Percentiles rank a stretch among this genome's conserved stretches.
Conservation (phyloP, 1,140 invertebrate genomes). For the Phymastichus coffea region DNA sequence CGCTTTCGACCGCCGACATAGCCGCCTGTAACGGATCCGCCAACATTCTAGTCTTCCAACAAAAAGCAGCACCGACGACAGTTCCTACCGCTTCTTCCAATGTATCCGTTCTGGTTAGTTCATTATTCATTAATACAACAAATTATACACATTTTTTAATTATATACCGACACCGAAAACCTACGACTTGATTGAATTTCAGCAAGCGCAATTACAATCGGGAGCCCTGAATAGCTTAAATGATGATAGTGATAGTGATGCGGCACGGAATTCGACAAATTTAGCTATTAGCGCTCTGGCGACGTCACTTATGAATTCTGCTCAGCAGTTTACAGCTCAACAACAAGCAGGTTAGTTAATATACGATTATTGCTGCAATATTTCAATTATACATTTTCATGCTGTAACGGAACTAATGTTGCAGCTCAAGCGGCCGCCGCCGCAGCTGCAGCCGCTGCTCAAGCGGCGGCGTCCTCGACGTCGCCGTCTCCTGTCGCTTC, state of each 20-base stretch:
- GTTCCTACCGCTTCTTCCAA: slow-evolving; percentile 57
- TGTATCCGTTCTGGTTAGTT: slow-evolving; percentile 60
- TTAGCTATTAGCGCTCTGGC: slow-evolving; percentile 74
- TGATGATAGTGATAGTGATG: slow-evolving; percentile 50
- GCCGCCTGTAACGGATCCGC: slow-evolving; percentile 55
- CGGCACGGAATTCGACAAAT: slow-evolving; percentile 68
- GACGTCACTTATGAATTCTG: slow-evolving; percentile 76
- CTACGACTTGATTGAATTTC: slow-evolving; percentile 23
- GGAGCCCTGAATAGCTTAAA: slow-evolving; percentile 46
- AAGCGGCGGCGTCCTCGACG: slow-evolving; percentile 59
- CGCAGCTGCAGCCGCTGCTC: slow-evolving; percentile 50
- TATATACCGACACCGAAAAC: too few relatives aligned
- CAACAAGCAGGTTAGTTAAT: slow-evolving; percentile 54
- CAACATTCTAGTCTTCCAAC: slow-evolving; percentile 59
- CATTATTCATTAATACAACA: too few relatives aligned
- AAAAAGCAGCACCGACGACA: slow-evolving; percentile 50
- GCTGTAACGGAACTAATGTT: slow-evolving; percentile 39
- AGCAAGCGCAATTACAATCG: slow-evolving; percentile 64
- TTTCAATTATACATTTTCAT: slow-evolving; percentile 20
- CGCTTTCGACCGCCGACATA: slow-evolving; percentile 42
- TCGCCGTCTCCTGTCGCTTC: slow-evolving; percentile 57
- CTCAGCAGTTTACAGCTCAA: slow-evolving; percentile 73
- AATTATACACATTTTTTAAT: too few relatives aligned
- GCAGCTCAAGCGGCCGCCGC: slow-evolving; percentile 57
- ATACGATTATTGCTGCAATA: neutral